Evolutionary conservation across 2,797 vertebrate species (phyloP), one percentile per base, ranked within the genome.

Genomic region (Helarctos malayanus): DNA sequence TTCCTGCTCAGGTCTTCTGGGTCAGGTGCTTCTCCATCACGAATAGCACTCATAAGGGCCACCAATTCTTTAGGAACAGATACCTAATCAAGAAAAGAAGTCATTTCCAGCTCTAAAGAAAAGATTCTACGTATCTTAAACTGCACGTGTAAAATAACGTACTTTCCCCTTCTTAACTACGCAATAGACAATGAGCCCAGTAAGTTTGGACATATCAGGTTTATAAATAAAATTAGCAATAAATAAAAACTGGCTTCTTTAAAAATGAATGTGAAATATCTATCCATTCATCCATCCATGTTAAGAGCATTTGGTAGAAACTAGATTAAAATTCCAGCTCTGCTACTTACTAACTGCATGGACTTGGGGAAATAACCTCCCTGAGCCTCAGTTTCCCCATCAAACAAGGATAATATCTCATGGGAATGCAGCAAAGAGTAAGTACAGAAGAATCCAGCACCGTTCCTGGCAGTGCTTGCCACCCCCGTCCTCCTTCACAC

Each of bases 51-150:
- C 99, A 99, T 99, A 78, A 99, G 98, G 3, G 99, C 99, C 63
- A 99, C 99, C 98, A 99, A 94, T 52, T 99, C 99, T 97, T 99
- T 99, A 2, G 99, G 99, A 9, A 99, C 99, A 0, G 99, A 99
- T 49, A 99, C 98, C 99, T 99, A 98, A 56, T 41, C 1, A 81
- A 82, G 94, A 94, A 93, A 91, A 98, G 91, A 75, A 82, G 95
- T 52, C 76, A 88, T n/a, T 87, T 75, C 87, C 45, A 19, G 19
- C 65, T 54, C 11, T 71, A 91, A 91, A 78, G 57, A 54, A 61
- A 94, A 79, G 35, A 27, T 35, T 45, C 65, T 89, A 65, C 25
- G 52, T 16, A 49, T 68, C 73, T 89, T 80, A 59, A 54, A 78
- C 29, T 73, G 41, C 2, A 65, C n/a, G 81, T 11, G 7, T 85